Evolutionary conservation across 2,888 invertebrate species (phyloP).

Genomic region (Perdita meconis): DNA sequence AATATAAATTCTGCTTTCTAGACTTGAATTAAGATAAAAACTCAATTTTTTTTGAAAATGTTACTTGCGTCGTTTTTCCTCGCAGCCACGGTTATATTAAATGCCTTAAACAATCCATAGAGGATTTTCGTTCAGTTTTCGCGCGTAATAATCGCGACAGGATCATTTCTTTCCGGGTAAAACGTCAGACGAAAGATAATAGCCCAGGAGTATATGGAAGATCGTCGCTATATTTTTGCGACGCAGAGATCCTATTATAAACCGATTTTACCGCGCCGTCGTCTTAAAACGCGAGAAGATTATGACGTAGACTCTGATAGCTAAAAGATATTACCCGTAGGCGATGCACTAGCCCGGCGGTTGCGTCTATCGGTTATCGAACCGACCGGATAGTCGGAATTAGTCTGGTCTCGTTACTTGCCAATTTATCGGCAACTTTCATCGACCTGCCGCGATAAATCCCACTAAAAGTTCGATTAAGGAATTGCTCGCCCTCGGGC

Average conservation of each 20-base stretch:
- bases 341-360: constrained; percentile 31
- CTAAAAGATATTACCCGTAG: constrained; percentile 2
- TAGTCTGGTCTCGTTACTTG: constrained; percentile 20
- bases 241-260: constrained; percentile 49
- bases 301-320: constrained; percentile 48
- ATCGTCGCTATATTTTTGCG: constrained; percentile 30
- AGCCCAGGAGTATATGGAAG: background rate
- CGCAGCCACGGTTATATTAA: no score
- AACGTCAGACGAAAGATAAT: background rate
- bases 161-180: background rate
- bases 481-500: background rate
- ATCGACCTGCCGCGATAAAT: background rate
- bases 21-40: no score
- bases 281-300: constrained; percentile 58
- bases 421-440: constrained; percentile 12
- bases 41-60: no score
- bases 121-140: background rate
- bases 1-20: no score
- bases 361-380: constrained; percentile 53
- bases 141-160: background rate
- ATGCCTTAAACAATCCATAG: no score
- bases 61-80: no score
- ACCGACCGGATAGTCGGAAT: constrained; percentile 30
- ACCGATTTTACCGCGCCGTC: constrained; percentile 30
- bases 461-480: background rate